phyloP scores from a whole-genome alignment of 2,888 invertebrate species.

The Melanostoma scalare region DNA sequence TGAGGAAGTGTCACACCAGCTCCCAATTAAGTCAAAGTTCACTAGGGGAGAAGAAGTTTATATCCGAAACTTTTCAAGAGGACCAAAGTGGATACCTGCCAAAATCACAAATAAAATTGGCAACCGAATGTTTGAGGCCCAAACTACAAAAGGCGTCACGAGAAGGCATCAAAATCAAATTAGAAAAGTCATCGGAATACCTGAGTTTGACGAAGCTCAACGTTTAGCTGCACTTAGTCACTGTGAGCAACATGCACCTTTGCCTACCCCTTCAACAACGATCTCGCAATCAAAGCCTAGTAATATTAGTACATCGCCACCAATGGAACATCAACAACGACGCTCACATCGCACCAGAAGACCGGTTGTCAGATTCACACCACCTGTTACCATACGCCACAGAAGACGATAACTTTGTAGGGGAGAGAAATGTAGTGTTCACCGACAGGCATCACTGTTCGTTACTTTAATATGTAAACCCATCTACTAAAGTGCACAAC shows the following conservation, averaged over 20 bases:
- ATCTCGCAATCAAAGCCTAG: neutral
- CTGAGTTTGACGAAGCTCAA: conserved; percentile 11
- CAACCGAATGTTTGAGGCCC: conserved; percentile 9
- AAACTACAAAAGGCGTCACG: conserved; percentile 1
- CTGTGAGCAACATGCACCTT: neutral
- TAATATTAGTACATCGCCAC: neutral
- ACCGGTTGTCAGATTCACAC: conserved; percentile 20
- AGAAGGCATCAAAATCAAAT: conserved; percentile 40
- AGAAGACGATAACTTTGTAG: conserved; percentile 22
- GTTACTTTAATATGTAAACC: neutral
- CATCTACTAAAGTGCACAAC: neutral
- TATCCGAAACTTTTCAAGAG: conserved; percentile 24
- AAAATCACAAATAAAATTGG: conserved; percentile 6
- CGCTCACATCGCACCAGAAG: conserved; percentile 9
- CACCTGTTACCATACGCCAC: neutral
- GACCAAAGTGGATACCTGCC: conserved; percentile 10
- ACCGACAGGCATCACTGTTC: conserved; percentile 5
- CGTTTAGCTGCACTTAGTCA: conserved; percentile 16
- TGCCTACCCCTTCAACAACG: neutral
- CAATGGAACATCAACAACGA: conserved; percentile 1
- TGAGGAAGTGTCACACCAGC: neutral
- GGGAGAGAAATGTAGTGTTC: conserved; percentile 19
- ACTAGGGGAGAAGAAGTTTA: conserved; percentile 1
- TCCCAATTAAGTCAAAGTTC: neutral
- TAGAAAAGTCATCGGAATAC: neutral